Evolutionary conservation across 2,113 vertebrate species (phyloP).

Genomic region (Ploceus nigricollis): DNA sequence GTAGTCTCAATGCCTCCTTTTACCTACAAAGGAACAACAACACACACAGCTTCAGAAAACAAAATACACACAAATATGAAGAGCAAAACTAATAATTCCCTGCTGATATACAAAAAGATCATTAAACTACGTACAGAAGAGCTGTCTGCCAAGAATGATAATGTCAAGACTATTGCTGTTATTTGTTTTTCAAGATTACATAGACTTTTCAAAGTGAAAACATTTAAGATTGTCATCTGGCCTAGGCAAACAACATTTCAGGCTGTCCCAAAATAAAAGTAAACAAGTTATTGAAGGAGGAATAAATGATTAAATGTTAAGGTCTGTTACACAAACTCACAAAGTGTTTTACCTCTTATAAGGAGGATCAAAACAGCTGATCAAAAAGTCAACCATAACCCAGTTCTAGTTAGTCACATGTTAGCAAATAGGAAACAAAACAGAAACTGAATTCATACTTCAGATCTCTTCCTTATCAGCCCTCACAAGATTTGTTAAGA

Average conservation of each 20-base stretch:
- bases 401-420: neutral
- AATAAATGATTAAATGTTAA: neutral
- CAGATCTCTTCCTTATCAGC: neutral
- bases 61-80: neutral
- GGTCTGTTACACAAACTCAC: neutral
- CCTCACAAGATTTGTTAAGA: neutral
- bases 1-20: slow-evolving; percentile 85
- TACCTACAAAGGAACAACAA: slow-evolving; percentile 72
- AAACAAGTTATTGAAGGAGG: neutral
- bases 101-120: neutral
- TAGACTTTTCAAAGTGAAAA: neutral
- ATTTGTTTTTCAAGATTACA: neutral
- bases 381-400: neutral
- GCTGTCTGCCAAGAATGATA: neutral
- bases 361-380: neutral
- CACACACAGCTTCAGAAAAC: neutral
- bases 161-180: neutral
- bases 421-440: neutral
- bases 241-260: neutral
- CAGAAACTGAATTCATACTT: neutral
- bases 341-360: neutral
- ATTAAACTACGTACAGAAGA: neutral
- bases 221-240: neutral
- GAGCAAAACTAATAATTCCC: neutral
- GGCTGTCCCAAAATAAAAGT: neutral